Evolutionary conservation across 2,113 vertebrate genomes (phyloP), one percentile per base, ranked within the genome.

Genomic region (Tetraodon nigroviridis): DNA sequence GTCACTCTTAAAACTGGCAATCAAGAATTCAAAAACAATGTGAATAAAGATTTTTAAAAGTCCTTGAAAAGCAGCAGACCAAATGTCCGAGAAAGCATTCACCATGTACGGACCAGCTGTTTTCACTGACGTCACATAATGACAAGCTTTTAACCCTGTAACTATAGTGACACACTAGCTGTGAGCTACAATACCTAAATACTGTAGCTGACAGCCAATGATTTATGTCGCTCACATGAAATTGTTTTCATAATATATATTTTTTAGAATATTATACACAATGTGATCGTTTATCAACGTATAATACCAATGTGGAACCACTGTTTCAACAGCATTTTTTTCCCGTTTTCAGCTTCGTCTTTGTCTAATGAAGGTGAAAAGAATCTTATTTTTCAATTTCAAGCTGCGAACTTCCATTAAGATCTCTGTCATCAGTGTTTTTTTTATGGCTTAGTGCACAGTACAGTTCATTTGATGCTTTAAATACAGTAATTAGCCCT

Each of bases 311-410:
- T 37, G 41, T 21, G 16, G n/a, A 47, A 10, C 29, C 40, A 21
- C 21, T 41, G 16, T 37, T 56, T 12, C 22, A 54, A 16, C 20
- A 10, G 18, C n/a, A 3, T 41, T 3, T 54, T 14, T 48, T 12
- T 48, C 41, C 24, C 7, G 46, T 64, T 56, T 29, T 50, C 29
- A 58, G 6, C 16, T 21, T 48, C 17, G 61, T 42, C 52, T 58
- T 42, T 51, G 42, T 71, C 53, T 82, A 73, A 84, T 74, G 64
- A 69, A 55, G 22, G 58, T 48, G 69, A 54, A 73, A 75, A 67
- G 3, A 20, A 47, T 45, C 53, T 48, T 69, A 55, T 52, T 55
- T 50, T 62, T 56, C 49, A 2, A 54, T 71, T 51, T 59, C 51
- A 67, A 55, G 65, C 42, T 71, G 16, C 52, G 66, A 58, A 73